These are phyloP conservation scores for Macquaria ambigua DNA, from an alignment of 2,113 vertebrate genomes.

Conservation along the genomic window DNA sequence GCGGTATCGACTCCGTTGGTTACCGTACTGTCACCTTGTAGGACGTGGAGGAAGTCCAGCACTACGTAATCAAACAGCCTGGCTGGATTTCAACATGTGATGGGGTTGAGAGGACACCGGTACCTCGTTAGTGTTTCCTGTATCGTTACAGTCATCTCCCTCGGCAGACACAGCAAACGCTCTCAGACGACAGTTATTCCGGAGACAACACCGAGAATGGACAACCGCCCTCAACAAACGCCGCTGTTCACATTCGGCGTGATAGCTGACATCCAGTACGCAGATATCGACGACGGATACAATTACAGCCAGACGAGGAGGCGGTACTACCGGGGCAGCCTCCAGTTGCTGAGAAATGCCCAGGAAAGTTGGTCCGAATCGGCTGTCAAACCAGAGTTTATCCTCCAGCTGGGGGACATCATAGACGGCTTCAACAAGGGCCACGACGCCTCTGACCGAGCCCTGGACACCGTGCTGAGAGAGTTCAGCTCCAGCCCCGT, in stretches of 20 bases:
- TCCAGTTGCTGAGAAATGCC: conserved; percentile 84
- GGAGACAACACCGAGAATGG: conserved; percentile 71
- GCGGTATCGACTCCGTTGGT: not conserved
- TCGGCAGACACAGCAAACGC: not conserved
- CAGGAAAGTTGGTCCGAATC: conserved; percentile 83
- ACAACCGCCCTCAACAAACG: conserved; percentile 25
- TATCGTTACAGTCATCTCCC: too few relatives aligned
- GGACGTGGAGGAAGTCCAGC: not conserved
- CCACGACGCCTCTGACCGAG: conserved; percentile 77
- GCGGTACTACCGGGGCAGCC: conserved; percentile 90
- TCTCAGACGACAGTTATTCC: not conserved
- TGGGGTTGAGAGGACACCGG: not conserved
- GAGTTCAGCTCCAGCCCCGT: conserved; percentile 78
- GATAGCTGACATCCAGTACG: conserved; percentile 93
- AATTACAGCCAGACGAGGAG: conserved; percentile 81
- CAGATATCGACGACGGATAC: conserved; percentile 89
- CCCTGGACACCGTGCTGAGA: conserved; percentile 85
- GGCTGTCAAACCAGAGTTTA: conserved; percentile 77
- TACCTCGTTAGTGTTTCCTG: not conserved
- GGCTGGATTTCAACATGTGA: conserved; percentile 14
- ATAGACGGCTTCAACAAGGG: conserved; percentile 92
- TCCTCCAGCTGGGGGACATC: conserved; percentile 94
- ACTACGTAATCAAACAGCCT: not conserved
- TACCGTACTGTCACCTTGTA: not conserved
- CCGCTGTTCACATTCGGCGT: conserved; percentile 90